These are phyloP conservation scores for Podocnemis expansa DNA, from an alignment of 2,113 vertebrate species.

Conservation along the genomic window DNA sequence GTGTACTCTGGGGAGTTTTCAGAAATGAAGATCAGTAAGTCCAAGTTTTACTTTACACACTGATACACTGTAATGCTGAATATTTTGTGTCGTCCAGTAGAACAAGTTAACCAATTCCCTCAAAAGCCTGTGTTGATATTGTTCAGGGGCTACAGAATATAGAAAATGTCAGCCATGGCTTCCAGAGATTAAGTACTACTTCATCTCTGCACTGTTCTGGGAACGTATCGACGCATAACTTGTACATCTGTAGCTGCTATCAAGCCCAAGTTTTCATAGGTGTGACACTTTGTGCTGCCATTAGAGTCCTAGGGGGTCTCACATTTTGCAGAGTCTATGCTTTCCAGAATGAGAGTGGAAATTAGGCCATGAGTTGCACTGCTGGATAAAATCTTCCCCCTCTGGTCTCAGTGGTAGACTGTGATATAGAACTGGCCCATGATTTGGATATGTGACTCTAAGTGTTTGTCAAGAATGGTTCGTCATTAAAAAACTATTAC, in stretches of 20 bases:
- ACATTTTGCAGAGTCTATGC: not conserved
- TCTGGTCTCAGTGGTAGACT: not conserved
- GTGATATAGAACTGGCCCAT: not conserved
- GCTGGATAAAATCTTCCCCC: not conserved
- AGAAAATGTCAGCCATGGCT: not conserved
- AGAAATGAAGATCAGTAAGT: constrained; percentile 96
- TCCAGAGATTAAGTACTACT: not conserved
- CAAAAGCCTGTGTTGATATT: not conserved
- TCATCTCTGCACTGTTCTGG: not conserved
- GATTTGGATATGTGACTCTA: not conserved
- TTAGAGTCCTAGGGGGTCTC: not conserved
- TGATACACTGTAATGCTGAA: not conserved
- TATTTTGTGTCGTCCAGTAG: not conserved
- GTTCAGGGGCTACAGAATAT: not conserved
- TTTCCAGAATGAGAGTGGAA: not conserved
- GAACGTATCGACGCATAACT: not conserved
- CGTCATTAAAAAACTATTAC: not conserved
- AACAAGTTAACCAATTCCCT: not conserved
- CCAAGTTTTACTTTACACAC: not conserved
- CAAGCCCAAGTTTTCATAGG: not conserved
- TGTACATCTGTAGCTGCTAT: not conserved
- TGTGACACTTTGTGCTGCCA: not conserved
- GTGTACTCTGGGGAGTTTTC: constrained; percentile 90
- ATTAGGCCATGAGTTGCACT: not conserved
- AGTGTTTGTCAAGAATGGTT: not conserved